Evolutionary conservation across 2,113 vertebrate genomes (phyloP).

Genomic region (Sinocyclocheilus anshuiensis): DNA sequence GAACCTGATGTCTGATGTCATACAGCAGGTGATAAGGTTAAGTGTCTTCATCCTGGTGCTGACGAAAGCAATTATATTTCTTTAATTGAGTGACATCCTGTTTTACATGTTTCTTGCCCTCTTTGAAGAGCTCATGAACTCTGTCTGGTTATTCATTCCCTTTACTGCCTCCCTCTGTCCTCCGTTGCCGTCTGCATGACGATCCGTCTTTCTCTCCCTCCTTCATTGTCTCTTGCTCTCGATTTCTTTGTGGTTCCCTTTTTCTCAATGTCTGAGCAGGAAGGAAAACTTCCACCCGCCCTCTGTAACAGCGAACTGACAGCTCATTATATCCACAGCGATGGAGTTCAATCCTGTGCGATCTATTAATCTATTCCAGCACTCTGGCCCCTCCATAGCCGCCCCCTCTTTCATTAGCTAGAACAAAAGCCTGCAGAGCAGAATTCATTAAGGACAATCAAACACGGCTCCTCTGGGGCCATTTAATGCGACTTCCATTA

Average conservation of each 20-base stretch:
- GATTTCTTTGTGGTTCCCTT: conserved; percentile 40
- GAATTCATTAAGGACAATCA: conserved; percentile 74
- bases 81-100: conserved; percentile 53
- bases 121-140: conserved; percentile 63
- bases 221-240: conserved; percentile 35
- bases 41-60: not conserved
- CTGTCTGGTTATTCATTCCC: conserved; percentile 43
- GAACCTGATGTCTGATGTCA: not conserved
- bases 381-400: conserved; percentile 50
- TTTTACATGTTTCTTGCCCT: conserved; percentile 60
- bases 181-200: not conserved
- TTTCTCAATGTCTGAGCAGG: conserved; percentile 8
- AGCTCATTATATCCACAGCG: conserved; percentile 72
- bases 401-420: conserved; percentile 69
- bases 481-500: conserved; percentile 71
- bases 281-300: conserved; percentile 51
- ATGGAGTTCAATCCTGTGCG: conserved; percentile 68
- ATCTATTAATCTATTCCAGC: conserved; percentile 73
- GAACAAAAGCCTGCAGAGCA: conserved; percentile 66
- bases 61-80: conserved; percentile 52
- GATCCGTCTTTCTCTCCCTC: conserved; percentile 2
- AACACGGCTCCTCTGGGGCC: conserved; percentile 64
- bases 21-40: conserved; percentile 11
- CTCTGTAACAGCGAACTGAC: conserved; percentile 60
- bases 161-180: conserved; percentile 1